phyloP scores from a whole-genome alignment of 2,113 vertebrate species.

The Thryonomys swinderianus region DNA sequence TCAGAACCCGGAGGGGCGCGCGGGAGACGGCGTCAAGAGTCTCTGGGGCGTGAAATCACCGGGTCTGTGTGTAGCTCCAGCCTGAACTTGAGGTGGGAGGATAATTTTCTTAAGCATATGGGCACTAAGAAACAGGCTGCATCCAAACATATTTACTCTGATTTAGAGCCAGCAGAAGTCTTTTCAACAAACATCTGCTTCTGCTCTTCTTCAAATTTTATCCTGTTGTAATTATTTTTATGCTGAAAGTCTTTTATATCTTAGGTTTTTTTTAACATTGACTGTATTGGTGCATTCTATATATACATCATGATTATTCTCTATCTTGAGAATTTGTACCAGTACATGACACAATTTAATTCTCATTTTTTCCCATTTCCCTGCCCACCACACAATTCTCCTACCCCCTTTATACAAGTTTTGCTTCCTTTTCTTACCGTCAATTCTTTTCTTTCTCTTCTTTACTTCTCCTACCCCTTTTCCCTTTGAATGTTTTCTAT shows the following conservation, averaged over 20 bases:
- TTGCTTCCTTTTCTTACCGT: too few species aligned
- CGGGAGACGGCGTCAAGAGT: not conserved
- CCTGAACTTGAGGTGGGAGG: conserved; percentile 2
- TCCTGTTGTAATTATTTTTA: not conserved
- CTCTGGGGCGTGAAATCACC: conserved; percentile 27
- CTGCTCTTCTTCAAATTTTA: not conserved
- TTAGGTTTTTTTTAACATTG: not conserved
- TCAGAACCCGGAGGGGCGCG: not conserved
- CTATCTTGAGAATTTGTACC: too few species aligned
- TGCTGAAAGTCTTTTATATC: not conserved
- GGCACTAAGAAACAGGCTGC: not conserved
- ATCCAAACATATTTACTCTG: conserved; percentile 29
- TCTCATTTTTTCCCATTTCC: too few species aligned
- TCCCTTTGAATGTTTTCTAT: too few species aligned
- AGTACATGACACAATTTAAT: too few species aligned
- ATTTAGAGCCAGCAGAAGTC: not conserved
- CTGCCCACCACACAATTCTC: too few species aligned
- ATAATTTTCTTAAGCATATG: conserved; percentile 38
- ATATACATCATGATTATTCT: too few species aligned
- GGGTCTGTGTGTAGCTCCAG: not conserved
- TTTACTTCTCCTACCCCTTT: too few species aligned
- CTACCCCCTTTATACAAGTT: too few species aligned
- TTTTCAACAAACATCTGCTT: not conserved
- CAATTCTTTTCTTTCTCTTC: too few species aligned
- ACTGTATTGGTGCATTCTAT: too few species aligned